Evolutionary conservation across 2,113 vertebrate species (phyloP).

Genomic region (Embiotoca jacksoni): DNA sequence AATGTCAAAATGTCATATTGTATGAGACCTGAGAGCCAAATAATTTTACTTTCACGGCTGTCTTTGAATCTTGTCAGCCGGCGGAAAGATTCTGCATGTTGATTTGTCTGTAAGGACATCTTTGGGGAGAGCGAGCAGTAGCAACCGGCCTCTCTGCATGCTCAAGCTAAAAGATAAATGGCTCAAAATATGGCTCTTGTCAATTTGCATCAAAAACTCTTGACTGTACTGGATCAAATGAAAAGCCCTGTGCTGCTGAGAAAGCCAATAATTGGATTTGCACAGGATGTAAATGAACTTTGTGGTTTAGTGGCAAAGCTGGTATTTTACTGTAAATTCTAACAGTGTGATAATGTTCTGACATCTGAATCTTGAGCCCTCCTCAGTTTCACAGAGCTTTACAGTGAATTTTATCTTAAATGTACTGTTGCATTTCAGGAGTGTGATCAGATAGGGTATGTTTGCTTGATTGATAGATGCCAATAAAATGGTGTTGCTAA

Average conservation of each 20-base stretch:
- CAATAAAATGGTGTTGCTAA: not conserved
- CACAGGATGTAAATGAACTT: not conserved
- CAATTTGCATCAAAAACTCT: not conserved
- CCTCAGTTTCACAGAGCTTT: not conserved
- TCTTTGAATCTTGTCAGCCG: slow-evolving; percentile 15
- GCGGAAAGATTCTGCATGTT: not conserved
- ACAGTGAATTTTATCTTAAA: not conserved
- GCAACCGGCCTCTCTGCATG: not conserved
- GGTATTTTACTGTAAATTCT: not conserved
- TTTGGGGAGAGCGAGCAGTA: not conserved
- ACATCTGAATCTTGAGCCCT: not conserved
- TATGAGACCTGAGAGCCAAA: slow-evolving; percentile 37
- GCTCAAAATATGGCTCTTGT: not conserved
- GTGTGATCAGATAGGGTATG: not conserved
- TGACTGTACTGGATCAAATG: not conserved
- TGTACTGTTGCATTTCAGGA: not conserved
- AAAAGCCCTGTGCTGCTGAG: not conserved
- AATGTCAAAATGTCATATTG: slow-evolving; percentile 66
- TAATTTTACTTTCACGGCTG: slow-evolving; percentile 7
- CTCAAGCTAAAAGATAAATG: not conserved
- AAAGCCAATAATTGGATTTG: not conserved
- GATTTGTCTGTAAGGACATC: slow-evolving; percentile 3
- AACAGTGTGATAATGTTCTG: too few relatives aligned
- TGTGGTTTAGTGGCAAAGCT: not conserved
- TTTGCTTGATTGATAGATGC: slow-evolving; percentile 2